Evolutionary conservation across 2,797 vertebrate species (phyloP).

Genomic region (Tachyglossus aculeatus): DNA sequence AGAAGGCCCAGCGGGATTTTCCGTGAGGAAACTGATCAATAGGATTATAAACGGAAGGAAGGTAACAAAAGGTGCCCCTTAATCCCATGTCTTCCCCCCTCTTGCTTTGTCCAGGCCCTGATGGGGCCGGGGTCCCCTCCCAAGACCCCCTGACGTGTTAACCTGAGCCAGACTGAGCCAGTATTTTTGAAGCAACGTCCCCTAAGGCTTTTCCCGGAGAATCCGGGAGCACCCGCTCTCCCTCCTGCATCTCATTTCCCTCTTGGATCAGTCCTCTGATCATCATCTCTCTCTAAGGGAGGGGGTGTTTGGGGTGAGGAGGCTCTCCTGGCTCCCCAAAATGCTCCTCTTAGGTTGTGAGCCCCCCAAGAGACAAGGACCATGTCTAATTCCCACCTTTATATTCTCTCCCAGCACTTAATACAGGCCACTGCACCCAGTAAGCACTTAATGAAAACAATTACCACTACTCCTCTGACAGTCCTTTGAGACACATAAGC

Average conservation of each 20-base stretch:
- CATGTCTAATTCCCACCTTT: background rate
- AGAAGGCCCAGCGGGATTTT: background rate
- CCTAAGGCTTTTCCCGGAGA: background rate
- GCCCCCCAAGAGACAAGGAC: background rate
- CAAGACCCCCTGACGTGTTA: background rate
- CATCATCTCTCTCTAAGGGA: too few species aligned
- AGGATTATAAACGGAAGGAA: background rate
- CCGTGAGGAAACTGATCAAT: conserved; percentile 23
- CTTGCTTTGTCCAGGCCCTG: background rate
- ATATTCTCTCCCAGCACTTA: too few species aligned
- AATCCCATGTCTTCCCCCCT: background rate
- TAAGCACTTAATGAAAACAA: too few species aligned
- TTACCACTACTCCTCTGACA: too few species aligned
- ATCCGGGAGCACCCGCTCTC: background rate
- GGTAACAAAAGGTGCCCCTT: background rate
- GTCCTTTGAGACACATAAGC: too few species aligned
- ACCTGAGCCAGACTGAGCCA: background rate
- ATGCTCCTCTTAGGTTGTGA: background rate
- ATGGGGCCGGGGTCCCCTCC: background rate
- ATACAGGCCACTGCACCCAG: too few species aligned
- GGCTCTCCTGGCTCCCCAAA: background rate
- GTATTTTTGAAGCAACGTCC: too few species aligned
- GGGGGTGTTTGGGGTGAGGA: background rate
- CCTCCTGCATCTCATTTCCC: background rate
- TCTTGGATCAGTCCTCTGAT: background rate